These are phyloP conservation scores for Malurus elegans DNA, from an alignment of 2,113 vertebrate species.

Conservation along the genomic window DNA sequence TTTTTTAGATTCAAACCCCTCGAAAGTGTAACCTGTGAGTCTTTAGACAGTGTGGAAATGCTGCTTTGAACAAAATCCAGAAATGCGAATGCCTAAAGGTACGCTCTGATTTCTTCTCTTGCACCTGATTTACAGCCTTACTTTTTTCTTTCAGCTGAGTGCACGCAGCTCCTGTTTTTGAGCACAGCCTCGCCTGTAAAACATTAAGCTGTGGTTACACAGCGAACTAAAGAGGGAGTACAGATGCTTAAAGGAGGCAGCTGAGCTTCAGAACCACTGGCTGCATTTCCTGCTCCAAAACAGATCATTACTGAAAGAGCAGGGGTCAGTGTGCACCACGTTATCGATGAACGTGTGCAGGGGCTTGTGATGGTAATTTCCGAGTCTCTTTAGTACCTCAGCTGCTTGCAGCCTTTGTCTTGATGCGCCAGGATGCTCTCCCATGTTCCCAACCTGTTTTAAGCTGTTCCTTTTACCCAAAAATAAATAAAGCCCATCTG, in stretches of 20 bases:
- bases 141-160: not conserved
- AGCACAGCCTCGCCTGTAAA: not conserved
- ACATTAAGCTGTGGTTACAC: not conserved
- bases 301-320: not conserved
- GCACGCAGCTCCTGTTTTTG: not conserved
- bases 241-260: not conserved
- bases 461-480: constrained; percentile 10
- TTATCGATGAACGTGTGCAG: not conserved
- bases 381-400: not conserved
- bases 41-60: not conserved
- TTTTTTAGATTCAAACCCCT: not conserved
- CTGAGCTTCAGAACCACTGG: not conserved
- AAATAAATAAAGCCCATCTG: constrained; percentile 53
- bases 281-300: not conserved
- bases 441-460: constrained; percentile 5
- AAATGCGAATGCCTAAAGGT: not conserved
- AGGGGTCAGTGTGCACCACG: not conserved
- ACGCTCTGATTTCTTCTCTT: not conserved
- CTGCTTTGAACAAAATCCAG: not conserved
- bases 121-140: not conserved
- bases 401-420: not conserved
- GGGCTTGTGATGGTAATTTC: not conserved
- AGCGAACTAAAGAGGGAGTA: not conserved
- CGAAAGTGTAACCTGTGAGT: not conserved
- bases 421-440: not conserved